Percentiles rank a stretch among this genome's conserved stretches.
Evolutionary conservation across 2,888 invertebrate species (phyloP).

Genomic region (Eutolmus rufibarbis): DNA sequence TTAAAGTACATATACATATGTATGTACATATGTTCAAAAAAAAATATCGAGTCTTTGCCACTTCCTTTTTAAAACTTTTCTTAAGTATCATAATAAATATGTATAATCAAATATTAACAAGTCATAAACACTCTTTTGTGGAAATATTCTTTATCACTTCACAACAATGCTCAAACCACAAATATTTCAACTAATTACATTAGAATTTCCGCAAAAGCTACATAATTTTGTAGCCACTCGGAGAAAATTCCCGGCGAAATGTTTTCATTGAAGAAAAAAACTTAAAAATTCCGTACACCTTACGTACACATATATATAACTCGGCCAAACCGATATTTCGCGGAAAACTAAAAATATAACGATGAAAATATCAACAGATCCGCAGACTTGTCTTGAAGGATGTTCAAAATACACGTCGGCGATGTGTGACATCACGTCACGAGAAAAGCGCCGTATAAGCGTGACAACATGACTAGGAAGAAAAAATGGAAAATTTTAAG

Average conservation of each 20-base stretch:
- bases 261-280: background rate
- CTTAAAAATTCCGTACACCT: constrained; percentile 1
- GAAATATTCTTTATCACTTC: background rate
- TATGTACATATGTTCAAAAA: background rate
- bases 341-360: constrained; percentile 46
- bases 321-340: constrained; percentile 35
- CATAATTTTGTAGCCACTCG: background rate
- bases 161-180: background rate
- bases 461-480: background rate
- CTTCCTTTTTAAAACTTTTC: background rate
- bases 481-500: background rate
- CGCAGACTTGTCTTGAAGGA: background rate
- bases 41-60: background rate
- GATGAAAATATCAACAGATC: constrained; percentile 37
- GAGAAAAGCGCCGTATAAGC: background rate
- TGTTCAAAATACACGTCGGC: background rate
- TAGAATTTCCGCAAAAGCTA: background rate
- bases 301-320: background rate
- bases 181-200: background rate
- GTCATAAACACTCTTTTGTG: too few species aligned
- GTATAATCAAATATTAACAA: background rate
- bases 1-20: too few species aligned
- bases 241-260: background rate
- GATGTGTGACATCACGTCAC: constrained; percentile 41
- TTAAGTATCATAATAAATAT: background rate